Evolutionary conservation across 2,797 vertebrate species (phyloP).

Genomic region (Remorina albescens): DNA sequence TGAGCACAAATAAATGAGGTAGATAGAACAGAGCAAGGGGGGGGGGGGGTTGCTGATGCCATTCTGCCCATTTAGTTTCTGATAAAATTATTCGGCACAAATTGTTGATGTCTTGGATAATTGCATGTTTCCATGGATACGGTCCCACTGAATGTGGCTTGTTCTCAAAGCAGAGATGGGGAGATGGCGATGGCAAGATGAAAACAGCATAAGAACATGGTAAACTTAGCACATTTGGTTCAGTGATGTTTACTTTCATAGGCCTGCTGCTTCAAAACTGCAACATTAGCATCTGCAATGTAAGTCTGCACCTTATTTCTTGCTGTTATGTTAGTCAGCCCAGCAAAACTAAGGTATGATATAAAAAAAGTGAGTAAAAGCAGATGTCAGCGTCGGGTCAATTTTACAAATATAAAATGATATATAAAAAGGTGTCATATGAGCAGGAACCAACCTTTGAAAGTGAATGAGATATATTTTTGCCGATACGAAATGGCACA

Average conservation of each 20-base stretch:
- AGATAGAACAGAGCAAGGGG: slow-evolving; percentile 18
- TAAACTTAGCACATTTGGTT: slow-evolving; percentile 55
- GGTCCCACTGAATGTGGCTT: slow-evolving; percentile 40
- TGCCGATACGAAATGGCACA: neutral
- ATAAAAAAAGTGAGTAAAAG: neutral
- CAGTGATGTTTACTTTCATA: slow-evolving; percentile 16
- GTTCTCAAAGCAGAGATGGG: slow-evolving; percentile 56
- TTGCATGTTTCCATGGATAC: slow-evolving; percentile 80
- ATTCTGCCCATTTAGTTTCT: slow-evolving; percentile 37
- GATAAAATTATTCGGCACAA: slow-evolving; percentile 79
- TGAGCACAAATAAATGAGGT: slow-evolving; percentile 46
- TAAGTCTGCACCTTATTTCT: slow-evolving; percentile 23
- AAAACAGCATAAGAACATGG: slow-evolving; percentile 33
- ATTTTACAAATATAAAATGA: neutral
- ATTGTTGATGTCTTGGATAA: slow-evolving; percentile 79
- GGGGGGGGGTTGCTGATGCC: neutral
- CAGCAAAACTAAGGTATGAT: neutral
- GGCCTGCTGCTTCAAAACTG: slow-evolving; percentile 22
- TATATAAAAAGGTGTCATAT: no score
- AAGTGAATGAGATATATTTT: no score
- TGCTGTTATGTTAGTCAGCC: slow-evolving; percentile 5
- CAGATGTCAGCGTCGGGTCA: neutral
- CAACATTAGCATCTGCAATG: slow-evolving; percentile 22
- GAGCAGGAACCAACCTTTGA: no score
- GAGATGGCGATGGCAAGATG: slow-evolving; percentile 42